A percentile compares a stretch with the other conserved stretches of the same genome.
Evolutionary conservation across 1,140 invertebrate species (phyloP).

Genomic region (Meloidogyne exigua): DNA sequence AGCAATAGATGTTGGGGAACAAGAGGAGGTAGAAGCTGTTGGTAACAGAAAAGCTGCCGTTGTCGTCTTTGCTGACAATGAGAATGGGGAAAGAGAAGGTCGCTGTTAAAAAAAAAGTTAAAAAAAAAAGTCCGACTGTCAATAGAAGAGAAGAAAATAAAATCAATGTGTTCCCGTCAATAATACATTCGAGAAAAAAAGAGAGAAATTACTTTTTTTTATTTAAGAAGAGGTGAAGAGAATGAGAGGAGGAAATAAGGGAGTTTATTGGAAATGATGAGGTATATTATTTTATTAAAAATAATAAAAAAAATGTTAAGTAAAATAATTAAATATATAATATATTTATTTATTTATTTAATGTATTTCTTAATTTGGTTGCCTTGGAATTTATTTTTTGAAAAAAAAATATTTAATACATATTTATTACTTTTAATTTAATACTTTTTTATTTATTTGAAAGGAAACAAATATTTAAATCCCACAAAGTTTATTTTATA

Average conservation of each 20-base stretch:
- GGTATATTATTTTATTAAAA: background rate
- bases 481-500: too few species aligned
- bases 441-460: too few species aligned
- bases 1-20: background rate
- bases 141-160: background rate
- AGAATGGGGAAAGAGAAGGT: background rate
- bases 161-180: background rate
- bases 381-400: background rate
- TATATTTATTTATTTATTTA: background rate
- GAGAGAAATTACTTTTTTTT: background rate
- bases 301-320: background rate
- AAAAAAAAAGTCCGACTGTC: background rate
- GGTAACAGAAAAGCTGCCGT: background rate
- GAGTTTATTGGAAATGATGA: background rate
- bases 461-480: too few species aligned
- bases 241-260: background rate
- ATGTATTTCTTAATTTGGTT: too few species aligned
- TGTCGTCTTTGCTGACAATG: background rate
- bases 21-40: background rate
- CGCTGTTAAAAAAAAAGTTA: background rate
- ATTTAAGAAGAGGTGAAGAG: background rate
- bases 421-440: background rate
- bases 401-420: background rate
- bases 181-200: background rate
- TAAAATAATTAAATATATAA: background rate